A percentile compares a stretch with the other conserved stretches of the same genome.
Evolutionary conservation across 2,797 vertebrate species (phyloP).

Genomic region (Myoxocephalus aenaeus): DNA sequence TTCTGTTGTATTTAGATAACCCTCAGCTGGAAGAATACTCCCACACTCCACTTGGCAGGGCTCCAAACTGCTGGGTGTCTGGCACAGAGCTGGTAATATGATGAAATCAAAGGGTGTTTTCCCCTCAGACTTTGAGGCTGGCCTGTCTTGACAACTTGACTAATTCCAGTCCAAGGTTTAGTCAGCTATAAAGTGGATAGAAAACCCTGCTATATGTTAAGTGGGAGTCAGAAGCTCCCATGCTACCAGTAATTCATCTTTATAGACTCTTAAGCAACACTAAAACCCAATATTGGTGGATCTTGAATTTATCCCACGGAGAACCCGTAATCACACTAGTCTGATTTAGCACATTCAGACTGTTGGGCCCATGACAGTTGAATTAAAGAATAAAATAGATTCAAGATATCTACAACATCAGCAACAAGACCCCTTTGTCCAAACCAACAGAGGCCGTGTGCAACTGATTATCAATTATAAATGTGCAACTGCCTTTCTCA

Average conservation of each 20-base stretch:
- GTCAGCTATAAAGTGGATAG: conserved; percentile 51
- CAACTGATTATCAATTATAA: background rate
- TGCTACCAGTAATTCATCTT: conserved; percentile 30
- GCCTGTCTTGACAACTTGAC: conserved; percentile 58
- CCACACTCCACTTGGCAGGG: conserved; percentile 59
- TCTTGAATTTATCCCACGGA: conserved; percentile 2
- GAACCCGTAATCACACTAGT: background rate
- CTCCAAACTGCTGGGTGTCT: conserved; percentile 63
- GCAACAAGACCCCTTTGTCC: background rate
- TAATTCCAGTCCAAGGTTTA: conserved; percentile 63
- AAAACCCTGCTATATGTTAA: conserved; percentile 38
- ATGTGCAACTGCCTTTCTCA: background rate
- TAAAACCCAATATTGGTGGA: conserved; percentile 5
- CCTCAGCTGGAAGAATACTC: conserved; percentile 41
- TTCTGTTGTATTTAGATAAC: conserved; percentile 35
- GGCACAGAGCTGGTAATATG: conserved; percentile 61
- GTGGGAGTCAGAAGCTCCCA: conserved; percentile 29
- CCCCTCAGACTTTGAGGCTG: conserved; percentile 45
- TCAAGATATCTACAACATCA: background rate
- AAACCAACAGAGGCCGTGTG: background rate
- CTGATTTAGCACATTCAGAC: conserved; percentile 5
- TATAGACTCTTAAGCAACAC: conserved; percentile 6
- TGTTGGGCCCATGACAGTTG: background rate
- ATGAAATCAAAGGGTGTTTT: conserved; percentile 67
- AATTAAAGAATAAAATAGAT: background rate